Evolutionary conservation across 2,113 vertebrate genomes (phyloP), one percentile per base, ranked within the genome.

Genomic region (Trogon surrucura): DNA sequence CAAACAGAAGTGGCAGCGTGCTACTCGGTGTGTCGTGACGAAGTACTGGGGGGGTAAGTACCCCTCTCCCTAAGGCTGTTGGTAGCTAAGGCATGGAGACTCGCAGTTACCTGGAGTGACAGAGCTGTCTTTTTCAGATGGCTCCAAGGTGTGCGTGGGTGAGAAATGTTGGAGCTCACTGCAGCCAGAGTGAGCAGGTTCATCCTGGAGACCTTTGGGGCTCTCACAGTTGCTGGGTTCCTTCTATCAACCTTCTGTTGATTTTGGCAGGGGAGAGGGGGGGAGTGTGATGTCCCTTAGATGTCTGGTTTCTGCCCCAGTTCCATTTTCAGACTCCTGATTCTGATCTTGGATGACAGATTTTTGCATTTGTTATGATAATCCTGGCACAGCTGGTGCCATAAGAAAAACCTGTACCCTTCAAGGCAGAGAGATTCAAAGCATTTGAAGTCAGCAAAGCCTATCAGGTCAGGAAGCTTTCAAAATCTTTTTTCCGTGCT

Each of bases 11-110:
- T 98, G 71, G 96, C 98, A 10, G 53, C 94, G 0, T 97, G 94
- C 67, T 99, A 98, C 80, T 93, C 94, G 0, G 98, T 99, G 77
- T 98, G 98, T 67, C 98, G 88, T 6, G 97, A 98, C 1, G 94
- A 98, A 62, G 91, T 99, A 13, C 95, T 99, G 74, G 99, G 98
- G 45, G 99, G 99, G 99, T 99, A 91, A 98, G 99, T 98, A 62
- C 74, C 23, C 0, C 26, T 19, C 21, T 72, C 11, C 27, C 22
- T 36, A 22, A 1, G 2, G 26, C 27, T 58, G 15, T 13, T 67
- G 75, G 61, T 70, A 47, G 57, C 67, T n/a, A 6, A 50, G 50
- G n/a, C 11, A 12, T 13, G n/a, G 51, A 70, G 30, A 25, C 41
- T 7, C 6, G 23, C 65, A 50, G 23, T 9, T 47, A n/a, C 51